Conservation (phyloP, 2,113 vertebrate genomes). For the Acanthisitta chloris region DNA sequence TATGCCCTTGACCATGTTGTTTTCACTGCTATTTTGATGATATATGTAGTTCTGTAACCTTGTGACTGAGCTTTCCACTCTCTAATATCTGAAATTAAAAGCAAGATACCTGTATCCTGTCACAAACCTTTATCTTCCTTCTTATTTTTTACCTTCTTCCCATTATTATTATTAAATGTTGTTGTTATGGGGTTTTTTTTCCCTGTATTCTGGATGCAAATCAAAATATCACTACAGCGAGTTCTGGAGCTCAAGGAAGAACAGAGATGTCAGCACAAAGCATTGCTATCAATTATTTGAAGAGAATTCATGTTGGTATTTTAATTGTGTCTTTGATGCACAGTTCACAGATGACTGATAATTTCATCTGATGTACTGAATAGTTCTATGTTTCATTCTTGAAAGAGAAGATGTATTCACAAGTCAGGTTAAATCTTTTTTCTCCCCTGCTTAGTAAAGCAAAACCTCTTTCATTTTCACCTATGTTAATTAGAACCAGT, state of each 20-base stretch:
- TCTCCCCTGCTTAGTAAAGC: conserved; percentile 1
- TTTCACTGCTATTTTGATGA: neutral
- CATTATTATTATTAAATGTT: neutral
- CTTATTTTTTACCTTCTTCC: neutral
- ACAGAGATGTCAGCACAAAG: neutral
- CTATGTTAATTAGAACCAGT: conserved; percentile 7
- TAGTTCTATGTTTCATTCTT: conserved; percentile 18
- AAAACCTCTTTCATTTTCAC: conserved; percentile 45
- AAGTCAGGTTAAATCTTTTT: conserved; percentile 11
- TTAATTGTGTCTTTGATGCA: conserved; percentile 53
- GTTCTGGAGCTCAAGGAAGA: neutral
- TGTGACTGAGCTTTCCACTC: neutral
- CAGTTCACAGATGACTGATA: conserved; percentile 42
- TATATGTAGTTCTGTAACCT: neutral
- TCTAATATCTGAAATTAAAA: neutral
- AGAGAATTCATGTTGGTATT: conserved; percentile 14
- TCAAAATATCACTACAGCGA: conserved; percentile 23
- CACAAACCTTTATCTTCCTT: neutral
- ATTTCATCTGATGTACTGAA: conserved; percentile 38
- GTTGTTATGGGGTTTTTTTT: neutral
- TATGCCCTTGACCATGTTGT: neutral
- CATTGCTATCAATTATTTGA: conserved; percentile 18
- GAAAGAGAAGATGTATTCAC: neutral
- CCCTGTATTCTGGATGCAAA: neutral
- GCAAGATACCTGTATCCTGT: neutral